These are phyloP conservation scores for Hydrozoanthus gracilis DNA, from an alignment of 92 coral and sea anemone species.

Conservation along the genomic window DNA sequence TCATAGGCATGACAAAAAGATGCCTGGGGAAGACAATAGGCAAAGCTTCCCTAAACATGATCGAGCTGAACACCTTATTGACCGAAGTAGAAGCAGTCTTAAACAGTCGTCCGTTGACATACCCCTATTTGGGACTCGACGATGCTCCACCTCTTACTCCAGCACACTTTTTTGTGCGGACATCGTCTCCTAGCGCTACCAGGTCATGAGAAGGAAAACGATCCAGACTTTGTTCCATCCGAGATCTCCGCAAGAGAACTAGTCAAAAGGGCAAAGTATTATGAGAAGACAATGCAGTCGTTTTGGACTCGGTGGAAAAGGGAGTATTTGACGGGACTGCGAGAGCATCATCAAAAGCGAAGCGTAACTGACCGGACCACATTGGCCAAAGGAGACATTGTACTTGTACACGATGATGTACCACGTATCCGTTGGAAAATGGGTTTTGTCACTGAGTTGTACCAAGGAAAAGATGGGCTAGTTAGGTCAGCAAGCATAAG, in stretches of 20 bases:
- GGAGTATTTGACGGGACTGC: constrained; percentile 32
- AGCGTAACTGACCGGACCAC: neutral
- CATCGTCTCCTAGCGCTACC: constrained; percentile 22
- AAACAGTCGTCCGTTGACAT: constrained; percentile 2
- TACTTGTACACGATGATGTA: too few relatives aligned
- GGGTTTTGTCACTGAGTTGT: constrained; percentile 35
- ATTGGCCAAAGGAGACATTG: constrained; percentile 45
- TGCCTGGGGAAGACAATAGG: constrained; percentile 61
- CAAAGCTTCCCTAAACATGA: constrained; percentile 51
- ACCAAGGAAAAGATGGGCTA: constrained; percentile 50
- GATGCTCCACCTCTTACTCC: constrained; percentile 20
- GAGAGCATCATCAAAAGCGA: constrained; percentile 16
- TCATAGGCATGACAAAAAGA: constrained; percentile 52
- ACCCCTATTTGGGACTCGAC: constrained; percentile 16
- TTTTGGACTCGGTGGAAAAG: constrained; percentile 32
- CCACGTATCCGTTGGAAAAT: constrained; percentile 48
- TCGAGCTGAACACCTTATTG: constrained; percentile 50
- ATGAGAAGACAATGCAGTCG: constrained; percentile 15
- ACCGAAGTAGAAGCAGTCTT: constrained; percentile 7
- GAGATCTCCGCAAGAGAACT: constrained; percentile 24
- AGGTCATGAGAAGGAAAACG: constrained; percentile 14
- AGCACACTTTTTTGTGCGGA: too few relatives aligned
- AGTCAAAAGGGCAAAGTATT: constrained; percentile 30
- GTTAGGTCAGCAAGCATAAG: constrained; percentile 50
- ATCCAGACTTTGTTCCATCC: constrained; percentile 29